Evolutionary conservation across 2,113 vertebrate genomes (phyloP).

Genomic region (Lipotes vexillifer): DNA sequence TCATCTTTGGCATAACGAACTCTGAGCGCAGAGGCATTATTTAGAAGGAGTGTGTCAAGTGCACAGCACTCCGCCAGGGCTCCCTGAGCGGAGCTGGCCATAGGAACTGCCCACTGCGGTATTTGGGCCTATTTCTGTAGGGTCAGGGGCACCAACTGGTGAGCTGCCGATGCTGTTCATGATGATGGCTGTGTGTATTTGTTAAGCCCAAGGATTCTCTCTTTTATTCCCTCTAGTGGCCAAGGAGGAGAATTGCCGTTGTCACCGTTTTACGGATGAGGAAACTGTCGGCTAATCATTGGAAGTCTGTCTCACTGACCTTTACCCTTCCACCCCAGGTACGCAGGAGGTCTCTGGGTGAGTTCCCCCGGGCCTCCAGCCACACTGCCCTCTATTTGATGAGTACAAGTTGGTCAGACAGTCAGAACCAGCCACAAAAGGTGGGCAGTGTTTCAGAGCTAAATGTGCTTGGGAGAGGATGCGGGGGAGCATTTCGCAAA

Average conservation of each 20-base stretch:
- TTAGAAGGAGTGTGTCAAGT: background rate
- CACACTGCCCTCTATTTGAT: background rate
- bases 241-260: background rate
- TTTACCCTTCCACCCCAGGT: background rate
- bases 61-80: background rate
- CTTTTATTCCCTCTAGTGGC: background rate
- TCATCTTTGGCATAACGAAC: background rate
- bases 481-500: background rate
- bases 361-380: background rate
- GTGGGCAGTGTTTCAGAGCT: background rate
- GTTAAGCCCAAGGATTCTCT: background rate
- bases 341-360: background rate
- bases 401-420: background rate
- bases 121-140: background rate
- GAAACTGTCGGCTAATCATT: background rate
- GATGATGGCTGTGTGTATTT: background rate
- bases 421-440: background rate
- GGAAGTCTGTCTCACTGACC: background rate
- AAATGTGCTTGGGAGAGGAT: background rate
- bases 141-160: background rate
- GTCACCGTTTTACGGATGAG: background rate
- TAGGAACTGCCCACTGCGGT: background rate
- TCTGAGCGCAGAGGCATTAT: background rate
- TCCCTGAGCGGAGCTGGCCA: background rate
- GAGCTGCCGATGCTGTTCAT: background rate